Conservation (phyloP, 1,140 invertebrate genomes). For the Cydia amplana region DNA sequence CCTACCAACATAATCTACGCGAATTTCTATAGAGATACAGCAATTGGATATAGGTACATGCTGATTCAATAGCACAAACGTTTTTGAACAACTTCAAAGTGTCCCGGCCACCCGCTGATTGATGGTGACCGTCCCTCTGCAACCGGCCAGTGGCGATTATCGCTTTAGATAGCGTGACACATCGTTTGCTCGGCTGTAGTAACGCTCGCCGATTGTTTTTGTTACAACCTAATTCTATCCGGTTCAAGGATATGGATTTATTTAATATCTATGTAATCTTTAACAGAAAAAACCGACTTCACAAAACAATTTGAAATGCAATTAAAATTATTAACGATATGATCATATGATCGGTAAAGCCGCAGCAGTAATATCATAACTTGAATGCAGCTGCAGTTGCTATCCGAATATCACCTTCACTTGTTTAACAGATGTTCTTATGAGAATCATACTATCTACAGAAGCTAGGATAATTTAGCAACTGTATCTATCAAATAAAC, state of each 20-base stretch:
- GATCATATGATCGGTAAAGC: no score
- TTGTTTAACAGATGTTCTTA: no score
- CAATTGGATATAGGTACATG: neutral
- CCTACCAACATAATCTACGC: neutral
- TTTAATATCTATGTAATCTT: no score
- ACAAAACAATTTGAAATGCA: no score
- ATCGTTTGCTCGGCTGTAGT: conserved; percentile 44
- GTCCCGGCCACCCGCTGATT: conserved; percentile 40
- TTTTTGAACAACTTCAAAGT: conserved; percentile 14
- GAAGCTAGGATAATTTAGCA: no score
- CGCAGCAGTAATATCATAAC: no score
- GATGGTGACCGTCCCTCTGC: conserved; percentile 39
- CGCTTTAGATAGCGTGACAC: conserved; percentile 46
- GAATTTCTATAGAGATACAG: neutral
- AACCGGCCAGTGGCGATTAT: conserved; percentile 43
- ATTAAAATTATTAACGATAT: no score
- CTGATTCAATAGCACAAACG: neutral
- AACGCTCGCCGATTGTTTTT: conserved; percentile 27
- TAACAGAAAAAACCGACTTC: neutral
- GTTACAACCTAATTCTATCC: conserved; percentile 24
- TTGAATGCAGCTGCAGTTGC: no score
- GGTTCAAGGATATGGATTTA: neutral
- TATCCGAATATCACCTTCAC: no score
- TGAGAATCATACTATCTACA: no score
- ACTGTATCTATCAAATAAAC: no score